Conservation (phyloP, 2,888 invertebrate species). For the Xanthorhoe spadicearia region DNA sequence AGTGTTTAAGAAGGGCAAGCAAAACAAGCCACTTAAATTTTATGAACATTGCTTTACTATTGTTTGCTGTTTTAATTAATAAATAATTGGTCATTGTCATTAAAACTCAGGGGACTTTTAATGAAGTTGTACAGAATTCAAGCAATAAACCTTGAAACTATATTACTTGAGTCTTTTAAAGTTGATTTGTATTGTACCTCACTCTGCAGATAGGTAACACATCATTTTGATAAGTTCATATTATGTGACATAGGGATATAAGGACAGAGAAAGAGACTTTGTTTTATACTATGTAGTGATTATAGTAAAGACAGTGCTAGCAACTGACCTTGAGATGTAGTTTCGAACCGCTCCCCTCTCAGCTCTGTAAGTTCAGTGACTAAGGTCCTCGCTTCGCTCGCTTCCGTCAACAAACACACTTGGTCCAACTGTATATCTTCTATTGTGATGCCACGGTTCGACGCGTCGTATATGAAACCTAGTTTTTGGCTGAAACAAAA, state of each 20-base stretch:
- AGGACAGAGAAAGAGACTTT: too few species aligned
- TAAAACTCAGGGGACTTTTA: not conserved
- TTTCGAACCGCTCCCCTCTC: constrained; percentile 54
- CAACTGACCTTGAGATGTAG: constrained; percentile 62
- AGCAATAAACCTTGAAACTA: not conserved
- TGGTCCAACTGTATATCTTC: constrained; percentile 71
- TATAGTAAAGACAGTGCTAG: not conserved
- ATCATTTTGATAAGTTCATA: too few species aligned
- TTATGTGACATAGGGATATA: too few species aligned
- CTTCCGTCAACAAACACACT: constrained; percentile 63
- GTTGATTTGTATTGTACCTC: not conserved
- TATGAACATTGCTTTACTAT: not conserved
- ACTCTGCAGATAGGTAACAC: too few species aligned
- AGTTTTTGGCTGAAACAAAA: constrained; percentile 67
- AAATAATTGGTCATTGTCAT: not conserved
- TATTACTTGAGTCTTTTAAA: not conserved
- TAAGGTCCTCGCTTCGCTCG: constrained; percentile 55
- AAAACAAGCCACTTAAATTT: not conserved
- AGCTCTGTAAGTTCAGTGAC: constrained; percentile 57
- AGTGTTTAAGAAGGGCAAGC: too few species aligned
- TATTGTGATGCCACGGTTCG: constrained; percentile 66
- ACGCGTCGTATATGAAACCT: constrained; percentile 74
- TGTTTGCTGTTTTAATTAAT: too few species aligned
- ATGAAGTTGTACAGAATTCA: not conserved
- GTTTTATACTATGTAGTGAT: too few species aligned